A percentile compares a stretch with the other conserved stretches of the same genome.
Evolutionary conservation across 2,888 invertebrate species (phyloP).

Genomic region (Ligdia adustata): DNA sequence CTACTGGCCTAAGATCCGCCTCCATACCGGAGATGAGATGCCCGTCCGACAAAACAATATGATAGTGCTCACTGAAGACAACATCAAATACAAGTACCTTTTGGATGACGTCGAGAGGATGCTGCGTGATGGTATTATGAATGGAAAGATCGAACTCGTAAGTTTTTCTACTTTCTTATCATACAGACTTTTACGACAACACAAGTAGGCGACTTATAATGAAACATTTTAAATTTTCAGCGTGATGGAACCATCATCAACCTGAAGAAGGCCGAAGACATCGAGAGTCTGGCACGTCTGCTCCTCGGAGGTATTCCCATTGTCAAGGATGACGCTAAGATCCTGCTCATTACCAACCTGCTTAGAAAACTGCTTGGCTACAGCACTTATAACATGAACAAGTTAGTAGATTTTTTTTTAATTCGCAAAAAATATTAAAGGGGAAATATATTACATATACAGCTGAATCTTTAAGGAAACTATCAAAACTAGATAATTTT

Average conservation of each 20-base stretch:
- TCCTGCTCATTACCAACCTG: slow-evolving; percentile 67
- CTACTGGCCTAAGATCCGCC: slow-evolving; percentile 84
- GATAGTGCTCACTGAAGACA: slow-evolving; percentile 52
- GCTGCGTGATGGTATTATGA: slow-evolving; percentile 76
- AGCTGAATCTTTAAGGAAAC: not conserved
- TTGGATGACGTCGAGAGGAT: slow-evolving; percentile 77
- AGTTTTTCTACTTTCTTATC: slow-evolving; percentile 38
- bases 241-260: slow-evolving; percentile 84
- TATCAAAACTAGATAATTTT: too few relatives aligned
- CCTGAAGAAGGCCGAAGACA: slow-evolving; percentile 86
- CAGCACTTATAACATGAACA: slow-evolving; percentile 65
- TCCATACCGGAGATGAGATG: slow-evolving; percentile 83
- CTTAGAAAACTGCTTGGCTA: slow-evolving; percentile 67
- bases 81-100: slow-evolving; percentile 54
- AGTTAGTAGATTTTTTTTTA: slow-evolving; percentile 65
- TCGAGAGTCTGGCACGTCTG: slow-evolving; percentile 87
- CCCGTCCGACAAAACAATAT: slow-evolving; percentile 79
- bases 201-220: too few relatives aligned
- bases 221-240: slow-evolving; percentile 51
- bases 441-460: not conserved
- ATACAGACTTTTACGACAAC: not conserved
- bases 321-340: slow-evolving; percentile 82
- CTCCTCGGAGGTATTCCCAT: slow-evolving; percentile 85
- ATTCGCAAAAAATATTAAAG: too few relatives aligned
- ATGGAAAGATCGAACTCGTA: slow-evolving; percentile 67